These are phyloP conservation scores for Pangasianodon gigas DNA, from an alignment of 2,113 vertebrate genomes.

Conservation along the genomic window DNA sequence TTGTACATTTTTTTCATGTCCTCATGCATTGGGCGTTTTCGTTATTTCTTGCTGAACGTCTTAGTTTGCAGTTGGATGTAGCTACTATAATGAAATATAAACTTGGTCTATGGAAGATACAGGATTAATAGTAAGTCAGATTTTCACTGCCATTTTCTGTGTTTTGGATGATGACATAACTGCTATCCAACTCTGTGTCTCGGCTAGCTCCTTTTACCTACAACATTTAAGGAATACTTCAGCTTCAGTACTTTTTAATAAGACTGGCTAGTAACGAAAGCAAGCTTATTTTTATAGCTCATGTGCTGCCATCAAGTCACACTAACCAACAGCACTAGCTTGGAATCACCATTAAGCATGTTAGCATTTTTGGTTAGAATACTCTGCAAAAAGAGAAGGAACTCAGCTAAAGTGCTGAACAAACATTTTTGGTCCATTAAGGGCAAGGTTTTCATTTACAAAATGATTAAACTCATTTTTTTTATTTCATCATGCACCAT, in stretches of 20 bases:
- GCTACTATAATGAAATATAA: not conserved
- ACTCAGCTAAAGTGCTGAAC: not conserved
- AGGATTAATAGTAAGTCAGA: not conserved
- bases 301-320: not conserved
- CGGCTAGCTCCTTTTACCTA: not conserved
- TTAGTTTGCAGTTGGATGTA: not conserved
- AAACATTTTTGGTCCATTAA: not conserved
- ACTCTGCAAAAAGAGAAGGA: not conserved
- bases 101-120: not conserved
- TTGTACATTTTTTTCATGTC: not conserved
- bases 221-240: not conserved
- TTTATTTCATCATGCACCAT: not conserved
- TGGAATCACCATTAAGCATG: not conserved
- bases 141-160: not conserved
- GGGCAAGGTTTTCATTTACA: not conserved
- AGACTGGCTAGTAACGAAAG: not conserved
- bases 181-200: not conserved
- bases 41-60: not conserved
- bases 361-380: not conserved
- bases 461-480: not conserved
- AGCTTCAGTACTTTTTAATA: not conserved
- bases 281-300: not conserved
- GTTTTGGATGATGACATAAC: not conserved
- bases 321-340: not conserved
- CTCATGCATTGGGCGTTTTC: not conserved